Percentiles rank a stretch among this genome's conserved stretches.
Evolutionary conservation across 2,113 vertebrate species (phyloP).

Genomic region (Caloenas nicobarica): DNA sequence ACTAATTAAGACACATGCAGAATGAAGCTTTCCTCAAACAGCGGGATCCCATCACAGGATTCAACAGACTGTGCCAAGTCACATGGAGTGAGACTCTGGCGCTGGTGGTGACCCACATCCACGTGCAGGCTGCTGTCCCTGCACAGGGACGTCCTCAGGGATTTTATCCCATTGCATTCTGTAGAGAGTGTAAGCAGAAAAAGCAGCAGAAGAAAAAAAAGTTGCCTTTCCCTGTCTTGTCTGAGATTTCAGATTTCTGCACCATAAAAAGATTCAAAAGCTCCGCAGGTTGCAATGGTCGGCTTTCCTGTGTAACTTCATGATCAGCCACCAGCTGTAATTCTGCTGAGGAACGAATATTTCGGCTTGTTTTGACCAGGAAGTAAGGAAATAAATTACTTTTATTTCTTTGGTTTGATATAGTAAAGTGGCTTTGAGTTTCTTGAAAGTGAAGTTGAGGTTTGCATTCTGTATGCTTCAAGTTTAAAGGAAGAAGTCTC

Average conservation of each 20-base stretch:
- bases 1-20: conserved; percentile 32
- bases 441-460: not conserved
- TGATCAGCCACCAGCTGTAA: not conserved
- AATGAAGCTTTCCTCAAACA: not conserved
- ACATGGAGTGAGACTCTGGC: not conserved
- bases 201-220: not conserved
- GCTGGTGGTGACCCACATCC: not conserved
- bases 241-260: not conserved
- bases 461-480: not conserved
- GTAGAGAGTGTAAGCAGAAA: not conserved
- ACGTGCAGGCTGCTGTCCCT: fast-evolving
- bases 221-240: not conserved
- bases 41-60: not conserved
- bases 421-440: not conserved
- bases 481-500: not conserved
- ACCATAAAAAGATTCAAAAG: not conserved
- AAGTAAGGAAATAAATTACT: not conserved
- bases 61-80: not conserved
- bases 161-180: not conserved
- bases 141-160: not conserved
- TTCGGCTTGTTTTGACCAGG: not conserved
- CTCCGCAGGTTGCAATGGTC: not conserved
- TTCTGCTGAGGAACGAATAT: not conserved
- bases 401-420: not conserved
- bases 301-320: not conserved